Conservation (phyloP, 2,888 invertebrate genomes). For the Oscheius sp. region DNA sequence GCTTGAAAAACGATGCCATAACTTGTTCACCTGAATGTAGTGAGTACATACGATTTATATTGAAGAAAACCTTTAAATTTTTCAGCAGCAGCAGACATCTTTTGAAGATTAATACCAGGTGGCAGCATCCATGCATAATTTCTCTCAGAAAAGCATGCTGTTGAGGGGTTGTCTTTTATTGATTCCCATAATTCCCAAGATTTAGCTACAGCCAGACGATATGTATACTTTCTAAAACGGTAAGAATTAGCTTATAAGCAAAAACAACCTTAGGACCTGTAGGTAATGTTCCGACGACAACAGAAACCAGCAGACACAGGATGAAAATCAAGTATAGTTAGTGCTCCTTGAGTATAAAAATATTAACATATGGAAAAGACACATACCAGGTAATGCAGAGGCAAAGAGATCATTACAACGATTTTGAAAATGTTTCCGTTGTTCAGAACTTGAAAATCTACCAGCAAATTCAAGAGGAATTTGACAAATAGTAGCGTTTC, state of each 20-base stretch:
- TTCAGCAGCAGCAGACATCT: constrained; percentile 43
- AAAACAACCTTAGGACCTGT: constrained; percentile 45
- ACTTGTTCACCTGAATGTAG: constrained; percentile 49
- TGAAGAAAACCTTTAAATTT: constrained; percentile 51
- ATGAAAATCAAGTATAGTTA: constrained; percentile 56
- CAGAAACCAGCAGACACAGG: constrained; percentile 65
- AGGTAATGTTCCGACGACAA: constrained; percentile 56
- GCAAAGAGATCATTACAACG: background rate
- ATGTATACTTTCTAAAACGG: constrained; percentile 60
- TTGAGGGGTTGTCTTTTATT: constrained; percentile 48
- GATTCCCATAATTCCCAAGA: constrained; percentile 49
- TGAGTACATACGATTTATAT: background rate
- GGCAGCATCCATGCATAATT: constrained; percentile 58
- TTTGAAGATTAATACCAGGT: constrained; percentile 52
- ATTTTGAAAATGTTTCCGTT: background rate
- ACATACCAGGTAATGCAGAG: background rate
- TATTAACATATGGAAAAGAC: no score
- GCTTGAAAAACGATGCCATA: constrained; percentile 67
- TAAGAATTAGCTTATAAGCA: background rate
- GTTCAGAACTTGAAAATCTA: background rate
- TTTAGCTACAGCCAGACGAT: constrained; percentile 60
- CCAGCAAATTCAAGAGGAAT: constrained; percentile 26
- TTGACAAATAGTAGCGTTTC: constrained; percentile 54
- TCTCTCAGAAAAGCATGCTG: constrained; percentile 59
- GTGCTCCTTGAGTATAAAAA: background rate